These are phyloP conservation scores for Metopolophium dirhodum DNA, from an alignment of 1,140 invertebrate genomes.

Conservation along the genomic window DNA sequence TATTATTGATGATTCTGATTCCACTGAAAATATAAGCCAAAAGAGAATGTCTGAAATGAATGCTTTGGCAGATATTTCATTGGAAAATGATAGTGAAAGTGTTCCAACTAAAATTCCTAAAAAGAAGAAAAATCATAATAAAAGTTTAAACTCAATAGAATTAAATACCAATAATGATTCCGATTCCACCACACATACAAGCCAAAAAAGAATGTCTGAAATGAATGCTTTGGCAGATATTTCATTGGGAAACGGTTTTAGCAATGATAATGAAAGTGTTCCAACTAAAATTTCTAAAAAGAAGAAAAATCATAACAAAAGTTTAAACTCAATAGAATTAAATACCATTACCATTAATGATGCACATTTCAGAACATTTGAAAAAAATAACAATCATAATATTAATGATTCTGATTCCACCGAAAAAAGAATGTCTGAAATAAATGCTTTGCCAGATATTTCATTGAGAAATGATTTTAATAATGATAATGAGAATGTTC, in stretches of 20 bases:
- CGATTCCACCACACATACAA: background rate
- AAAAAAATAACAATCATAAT: too few relatives aligned
- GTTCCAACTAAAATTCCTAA: background rate
- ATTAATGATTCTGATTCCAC: background rate
- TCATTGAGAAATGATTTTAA: background rate
- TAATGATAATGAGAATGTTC: too few relatives aligned
- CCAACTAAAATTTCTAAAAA: background rate
- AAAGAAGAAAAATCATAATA: background rate
- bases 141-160: background rate
- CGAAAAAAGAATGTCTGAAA: background rate
- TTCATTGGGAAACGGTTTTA: background rate
- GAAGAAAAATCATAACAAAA: background rate
- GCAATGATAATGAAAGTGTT: background rate
- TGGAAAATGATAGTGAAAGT: background rate
- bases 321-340: background rate
- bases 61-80: background rate
- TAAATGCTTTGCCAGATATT: background rate
- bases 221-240: background rate
- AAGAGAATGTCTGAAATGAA: background rate
- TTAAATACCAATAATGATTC: background rate
- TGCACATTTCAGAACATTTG: background rate
- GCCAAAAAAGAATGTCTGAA: background rate
- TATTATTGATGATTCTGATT: background rate
- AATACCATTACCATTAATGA: background rate
- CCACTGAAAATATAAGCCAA: too few relatives aligned